Evolutionary conservation across 2,113 vertebrate genomes (phyloP), one percentile per base, ranked within the genome.

Genomic region (Pygoscelis antarcticus): DNA sequence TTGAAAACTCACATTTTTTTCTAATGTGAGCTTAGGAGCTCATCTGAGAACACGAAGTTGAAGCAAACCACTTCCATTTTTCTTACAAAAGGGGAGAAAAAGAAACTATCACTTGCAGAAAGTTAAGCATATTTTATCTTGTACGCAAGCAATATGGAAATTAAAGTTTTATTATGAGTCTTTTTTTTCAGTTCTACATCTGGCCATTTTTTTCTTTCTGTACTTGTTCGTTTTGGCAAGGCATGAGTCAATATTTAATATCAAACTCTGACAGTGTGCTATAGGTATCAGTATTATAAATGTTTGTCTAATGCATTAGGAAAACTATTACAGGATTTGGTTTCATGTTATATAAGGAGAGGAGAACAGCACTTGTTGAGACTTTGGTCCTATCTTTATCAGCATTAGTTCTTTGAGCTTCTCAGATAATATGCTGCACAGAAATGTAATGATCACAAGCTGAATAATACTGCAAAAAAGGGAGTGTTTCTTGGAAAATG

Each of bases 221-320:
- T 46, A 61, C 10, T 6, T 46, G 13, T 84, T 92, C 8, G 0
- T 60, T 89, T 87, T 3, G 0, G 22, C 58, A 89, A 91, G 60
- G 61, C 57, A 64, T 52, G 69, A 94, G 89, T 95, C 87, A 96
- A 94, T 93, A 95, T 95, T 93, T 90, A 93, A 93, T 93, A 82
- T 57, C 76, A 68, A 95, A 96, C 36, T 61, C 71, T 2, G 9
- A 57, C 30, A 52, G 30, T 12, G 23, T 86, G 69, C 46, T 96
- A 74, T 66, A 85, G 49, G 38, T 89, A 93, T 89, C 66, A 66
- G 54, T 61, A 83, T 79, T 85, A 85, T 49, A 92, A 91, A 93
- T 65, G 49, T 94, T 95, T 94, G 58, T 69, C 77, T 91, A 96
- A 91, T 82, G 42, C 46, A 91, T 77, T 91, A 89, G 29, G 46